Percentiles rank a stretch among this genome's conserved stretches.
Evolutionary conservation across 2,797 vertebrate species (phyloP).

Genomic region (Anableps anableps): DNA sequence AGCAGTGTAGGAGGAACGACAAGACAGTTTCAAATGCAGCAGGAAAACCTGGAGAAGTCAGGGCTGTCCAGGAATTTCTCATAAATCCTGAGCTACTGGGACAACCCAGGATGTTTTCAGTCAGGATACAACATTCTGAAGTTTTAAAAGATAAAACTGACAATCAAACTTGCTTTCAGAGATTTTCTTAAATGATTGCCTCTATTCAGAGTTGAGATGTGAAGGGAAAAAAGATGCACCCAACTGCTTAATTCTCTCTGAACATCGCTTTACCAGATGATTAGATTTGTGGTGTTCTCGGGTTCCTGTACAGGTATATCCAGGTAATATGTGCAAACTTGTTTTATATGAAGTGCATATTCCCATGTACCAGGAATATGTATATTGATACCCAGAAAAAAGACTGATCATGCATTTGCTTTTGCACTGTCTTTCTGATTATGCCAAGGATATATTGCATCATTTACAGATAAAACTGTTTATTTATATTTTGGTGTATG

Average conservation of each 20-base stretch:
- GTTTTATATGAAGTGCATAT: conserved; percentile 62
- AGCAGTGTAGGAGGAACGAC: conserved; percentile 56
- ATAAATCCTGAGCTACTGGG: conserved; percentile 38
- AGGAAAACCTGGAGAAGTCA: conserved; percentile 34
- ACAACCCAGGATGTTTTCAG: conserved; percentile 39
- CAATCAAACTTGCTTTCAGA: conserved; percentile 59
- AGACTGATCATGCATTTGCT: conserved; percentile 69
- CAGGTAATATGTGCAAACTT: conserved; percentile 59
- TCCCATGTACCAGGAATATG: conserved; percentile 47
- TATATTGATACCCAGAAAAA: conserved; percentile 52
- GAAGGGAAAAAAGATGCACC: conserved; percentile 28
- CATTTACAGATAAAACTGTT: conserved; percentile 65
- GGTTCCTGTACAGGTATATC: conserved; percentile 48
- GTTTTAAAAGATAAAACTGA: conserved; percentile 43
- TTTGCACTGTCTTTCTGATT: conserved; percentile 78
- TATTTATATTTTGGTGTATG: conserved; percentile 55
- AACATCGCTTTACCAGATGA: conserved; percentile 46
- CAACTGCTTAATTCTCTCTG: conserved; percentile 39
- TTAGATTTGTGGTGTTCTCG: conserved; percentile 50
- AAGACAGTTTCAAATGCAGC: conserved; percentile 23
- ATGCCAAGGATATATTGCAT: conserved; percentile 81
- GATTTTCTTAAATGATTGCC: conserved; percentile 37
- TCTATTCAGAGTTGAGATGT: conserved; percentile 31
- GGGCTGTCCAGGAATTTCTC: conserved; percentile 47
- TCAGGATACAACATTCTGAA: conserved; percentile 52